Conservation (phyloP, 2,888 invertebrate genomes). For the Buathra laborator region DNA sequence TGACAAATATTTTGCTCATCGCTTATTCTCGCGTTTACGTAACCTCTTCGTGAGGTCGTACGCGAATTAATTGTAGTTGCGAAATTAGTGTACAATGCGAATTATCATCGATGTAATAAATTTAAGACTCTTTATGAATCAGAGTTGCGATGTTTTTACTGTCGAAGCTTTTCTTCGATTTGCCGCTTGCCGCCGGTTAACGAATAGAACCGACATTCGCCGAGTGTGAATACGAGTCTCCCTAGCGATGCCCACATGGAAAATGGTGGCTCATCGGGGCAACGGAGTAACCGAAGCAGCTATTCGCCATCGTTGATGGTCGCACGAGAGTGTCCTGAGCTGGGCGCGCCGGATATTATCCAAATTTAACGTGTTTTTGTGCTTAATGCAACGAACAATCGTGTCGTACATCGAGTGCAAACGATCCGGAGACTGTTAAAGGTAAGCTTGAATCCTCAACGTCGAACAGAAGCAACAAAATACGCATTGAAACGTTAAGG, state of each 20-base stretch:
- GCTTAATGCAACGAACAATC: constrained; percentile 73
- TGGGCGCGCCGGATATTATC: constrained; percentile 70
- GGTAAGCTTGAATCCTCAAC: constrained; percentile 72
- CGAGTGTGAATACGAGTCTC: constrained; percentile 71
- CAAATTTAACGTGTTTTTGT: constrained; percentile 73
- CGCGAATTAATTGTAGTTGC: background rate
- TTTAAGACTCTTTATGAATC: background rate
- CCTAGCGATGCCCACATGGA: constrained; percentile 77
- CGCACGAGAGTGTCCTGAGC: constrained; percentile 73
- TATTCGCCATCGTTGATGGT: constrained; percentile 83
- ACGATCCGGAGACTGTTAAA: constrained; percentile 54
- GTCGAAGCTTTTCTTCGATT: constrained; percentile 13
- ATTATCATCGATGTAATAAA: background rate
- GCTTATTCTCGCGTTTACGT: background rate
- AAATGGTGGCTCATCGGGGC: constrained; percentile 80
- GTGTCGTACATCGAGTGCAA: constrained; percentile 60
- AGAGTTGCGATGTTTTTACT: background rate
- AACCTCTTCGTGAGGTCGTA: background rate
- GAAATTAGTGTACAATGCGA: background rate
- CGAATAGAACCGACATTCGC: constrained; percentile 72
- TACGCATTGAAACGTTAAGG: constrained; percentile 68
- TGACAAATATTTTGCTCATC: background rate
- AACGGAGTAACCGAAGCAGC: constrained; percentile 78
- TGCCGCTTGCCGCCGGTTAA: constrained; percentile 23
- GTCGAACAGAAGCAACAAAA: constrained; percentile 69